These are phyloP conservation scores for Erpornis zantholeuca DNA, from an alignment of 2,113 vertebrate genomes.

Conservation along the genomic window DNA sequence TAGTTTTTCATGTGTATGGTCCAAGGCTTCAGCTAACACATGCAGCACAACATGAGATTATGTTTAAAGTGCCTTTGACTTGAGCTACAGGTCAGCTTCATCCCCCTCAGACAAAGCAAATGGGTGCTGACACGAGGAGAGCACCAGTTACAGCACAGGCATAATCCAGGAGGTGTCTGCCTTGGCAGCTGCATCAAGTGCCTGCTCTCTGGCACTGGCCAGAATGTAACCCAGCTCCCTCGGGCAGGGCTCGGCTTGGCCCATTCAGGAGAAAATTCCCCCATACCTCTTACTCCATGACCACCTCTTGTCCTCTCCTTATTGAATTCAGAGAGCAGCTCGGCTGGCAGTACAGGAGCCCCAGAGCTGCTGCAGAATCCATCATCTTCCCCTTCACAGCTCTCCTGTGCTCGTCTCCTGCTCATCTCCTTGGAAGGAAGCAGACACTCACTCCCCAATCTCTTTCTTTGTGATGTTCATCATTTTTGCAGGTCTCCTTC, in stretches of 20 bases:
- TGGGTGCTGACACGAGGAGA: background rate
- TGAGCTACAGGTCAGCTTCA: background rate
- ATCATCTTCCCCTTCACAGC: background rate
- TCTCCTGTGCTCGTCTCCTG: fast-evolving
- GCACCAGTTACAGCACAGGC: background rate
- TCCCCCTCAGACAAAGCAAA: background rate
- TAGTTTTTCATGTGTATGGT: background rate
- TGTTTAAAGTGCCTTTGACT: background rate
- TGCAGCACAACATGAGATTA: fast-evolving
- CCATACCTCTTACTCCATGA: background rate
- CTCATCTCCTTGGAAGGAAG: background rate
- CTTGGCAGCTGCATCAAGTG: fast-evolving
- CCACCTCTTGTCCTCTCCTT: background rate
- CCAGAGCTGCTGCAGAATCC: background rate
- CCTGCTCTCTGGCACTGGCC: background rate
- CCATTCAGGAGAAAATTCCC: background rate
- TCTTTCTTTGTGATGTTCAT: background rate
- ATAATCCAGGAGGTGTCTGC: background rate
- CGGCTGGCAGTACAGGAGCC: background rate
- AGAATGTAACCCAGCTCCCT: background rate
- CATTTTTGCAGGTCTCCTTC: background rate
- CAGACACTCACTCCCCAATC: background rate
- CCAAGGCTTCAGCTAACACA: background rate
- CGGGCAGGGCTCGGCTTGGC: background rate
- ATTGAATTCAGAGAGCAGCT: background rate